A percentile compares a stretch with the other conserved stretches of the same genome.
These are phyloP conservation scores for Ploceus nigricollis DNA, from an alignment of 2,113 vertebrate genomes.

Conservation along the genomic window DNA sequence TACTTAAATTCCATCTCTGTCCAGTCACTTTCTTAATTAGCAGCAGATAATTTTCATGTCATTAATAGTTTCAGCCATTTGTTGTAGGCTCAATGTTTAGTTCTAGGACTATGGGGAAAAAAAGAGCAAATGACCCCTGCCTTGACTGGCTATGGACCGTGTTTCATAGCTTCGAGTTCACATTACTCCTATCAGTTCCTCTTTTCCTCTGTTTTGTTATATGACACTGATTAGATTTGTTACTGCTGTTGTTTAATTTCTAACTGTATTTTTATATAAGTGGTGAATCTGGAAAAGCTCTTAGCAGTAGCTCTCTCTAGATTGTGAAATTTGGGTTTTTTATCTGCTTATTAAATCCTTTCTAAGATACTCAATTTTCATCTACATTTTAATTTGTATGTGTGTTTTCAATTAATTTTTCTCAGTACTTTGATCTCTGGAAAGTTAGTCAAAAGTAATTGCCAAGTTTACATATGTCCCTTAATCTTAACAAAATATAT, in stretches of 20 bases:
- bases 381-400: background rate
- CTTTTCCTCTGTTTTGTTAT: background rate
- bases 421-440: background rate
- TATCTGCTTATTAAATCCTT: background rate
- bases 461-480: fast-evolving
- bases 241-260: background rate
- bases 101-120: background rate
- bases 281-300: background rate
- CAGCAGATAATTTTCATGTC: background rate
- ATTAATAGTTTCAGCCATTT: background rate
- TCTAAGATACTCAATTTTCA: background rate
- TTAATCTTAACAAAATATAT: background rate
- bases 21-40: background rate
- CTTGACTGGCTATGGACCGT: background rate
- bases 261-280: background rate
- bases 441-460: background rate
- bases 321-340: background rate
- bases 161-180: background rate
- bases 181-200: background rate
- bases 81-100: background rate
- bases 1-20: background rate
- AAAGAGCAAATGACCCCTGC: background rate
- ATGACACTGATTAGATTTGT: background rate
- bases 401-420: background rate
- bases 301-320: background rate